Percentiles rank a stretch among this genome's conserved stretches.
Conservation (phyloP, 1,140 invertebrate genomes). For the Dendrolimus kikuchii region DNA sequence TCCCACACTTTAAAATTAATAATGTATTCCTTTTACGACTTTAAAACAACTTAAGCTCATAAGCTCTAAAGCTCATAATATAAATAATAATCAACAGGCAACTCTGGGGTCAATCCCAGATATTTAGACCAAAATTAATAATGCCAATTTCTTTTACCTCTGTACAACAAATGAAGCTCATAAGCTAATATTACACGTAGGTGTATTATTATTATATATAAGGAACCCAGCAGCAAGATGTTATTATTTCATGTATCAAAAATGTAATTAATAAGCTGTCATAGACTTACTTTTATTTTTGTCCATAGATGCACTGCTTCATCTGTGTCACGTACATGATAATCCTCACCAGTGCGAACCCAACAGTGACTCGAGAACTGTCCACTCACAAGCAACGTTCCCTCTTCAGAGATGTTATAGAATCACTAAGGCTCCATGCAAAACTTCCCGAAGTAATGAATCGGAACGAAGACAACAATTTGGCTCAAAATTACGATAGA, state of each 20-base stretch:
- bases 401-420: conserved; percentile 54
- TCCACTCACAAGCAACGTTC: conserved; percentile 34
- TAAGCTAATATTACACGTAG: too few species aligned
- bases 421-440: conserved; percentile 45
- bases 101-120: too few species aligned
- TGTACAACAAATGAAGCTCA: too few species aligned
- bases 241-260: neutral
- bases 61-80: too few species aligned
- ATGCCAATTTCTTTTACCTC: too few species aligned
- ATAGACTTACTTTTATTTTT: neutral
- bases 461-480: conserved; percentile 46
- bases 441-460: conserved; percentile 44
- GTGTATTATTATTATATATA: too few species aligned
- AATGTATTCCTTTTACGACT: too few species aligned
- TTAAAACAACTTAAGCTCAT: too few species aligned
- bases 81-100: too few species aligned
- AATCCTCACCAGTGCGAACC: conserved; percentile 41
- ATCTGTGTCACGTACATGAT: conserved; percentile 57
- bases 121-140: too few species aligned
- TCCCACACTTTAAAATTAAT: too few species aligned
- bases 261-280: neutral
- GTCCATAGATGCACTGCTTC: conserved; percentile 58
- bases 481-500: conserved; percentile 35
- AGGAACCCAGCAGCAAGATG: too few species aligned
- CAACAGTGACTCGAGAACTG: conserved; percentile 25